Evolutionary conservation across 1,140 invertebrate genomes (phyloP).

Genomic region (Drosophila sturtevanti): DNA sequence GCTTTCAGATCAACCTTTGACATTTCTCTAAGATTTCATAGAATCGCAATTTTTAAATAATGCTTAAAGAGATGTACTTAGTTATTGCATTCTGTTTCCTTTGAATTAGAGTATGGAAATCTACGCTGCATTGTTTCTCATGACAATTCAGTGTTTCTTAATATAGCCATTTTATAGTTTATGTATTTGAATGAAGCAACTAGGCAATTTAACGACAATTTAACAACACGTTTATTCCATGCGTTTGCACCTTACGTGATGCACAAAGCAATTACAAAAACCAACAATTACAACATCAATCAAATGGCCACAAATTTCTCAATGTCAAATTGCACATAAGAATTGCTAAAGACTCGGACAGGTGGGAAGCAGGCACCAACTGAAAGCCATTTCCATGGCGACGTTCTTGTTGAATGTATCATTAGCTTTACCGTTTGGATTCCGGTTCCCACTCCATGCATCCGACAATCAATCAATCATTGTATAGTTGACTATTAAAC

Average conservation of each 20-base stretch:
- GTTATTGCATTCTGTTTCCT: no score
- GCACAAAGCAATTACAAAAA: not conserved
- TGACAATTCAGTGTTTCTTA: no score
- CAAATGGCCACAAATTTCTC: constrained; percentile 1
- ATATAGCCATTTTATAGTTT: no score
- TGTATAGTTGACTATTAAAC: not conserved
- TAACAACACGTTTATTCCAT: not conserved
- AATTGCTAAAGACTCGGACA: not conserved
- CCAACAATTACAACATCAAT: constrained; percentile 16
- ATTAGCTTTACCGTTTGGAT: not conserved
- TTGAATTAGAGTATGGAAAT: no score
- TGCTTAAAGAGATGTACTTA: no score
- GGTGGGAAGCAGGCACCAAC: not conserved
- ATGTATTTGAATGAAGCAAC: not conserved
- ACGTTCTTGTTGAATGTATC: constrained; percentile 6
- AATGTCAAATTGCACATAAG: constrained; percentile 12
- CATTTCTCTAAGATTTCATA: no score
- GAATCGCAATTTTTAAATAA: no score
- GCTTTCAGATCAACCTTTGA: no score
- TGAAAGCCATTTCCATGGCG: not conserved
- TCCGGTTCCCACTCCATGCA: not conserved
- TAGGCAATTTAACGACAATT: not conserved
- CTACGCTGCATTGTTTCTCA: no score
- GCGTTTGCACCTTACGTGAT: not conserved
- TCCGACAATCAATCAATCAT: constrained; percentile 11